Percentiles rank a stretch among this genome's conserved stretches.
phyloP scores from a whole-genome alignment of 1,140 invertebrate species.

The Drosophila carrolli region DNA sequence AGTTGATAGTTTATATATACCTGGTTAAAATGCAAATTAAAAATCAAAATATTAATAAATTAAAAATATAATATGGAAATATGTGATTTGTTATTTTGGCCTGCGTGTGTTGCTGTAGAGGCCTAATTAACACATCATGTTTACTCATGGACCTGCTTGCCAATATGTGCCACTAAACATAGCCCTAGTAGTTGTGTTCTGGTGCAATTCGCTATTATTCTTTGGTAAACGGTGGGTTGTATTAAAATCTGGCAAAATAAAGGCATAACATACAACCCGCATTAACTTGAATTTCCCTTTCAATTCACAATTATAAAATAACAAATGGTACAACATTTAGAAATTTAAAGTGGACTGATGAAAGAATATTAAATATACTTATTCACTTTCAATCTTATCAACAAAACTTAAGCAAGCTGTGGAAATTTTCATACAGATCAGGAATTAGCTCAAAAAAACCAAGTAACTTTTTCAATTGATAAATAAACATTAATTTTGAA shows the following conservation, averaged over 20 bases:
- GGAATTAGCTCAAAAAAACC: constrained; percentile 47
- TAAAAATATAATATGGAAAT: constrained; percentile 43
- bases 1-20: constrained; percentile 77
- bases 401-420: constrained; percentile 39
- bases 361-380: background rate
- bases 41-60: constrained; percentile 47
- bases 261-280: constrained; percentile 47
- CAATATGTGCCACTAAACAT: constrained; percentile 61
- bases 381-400: constrained; percentile 29
- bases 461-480: constrained; percentile 62
- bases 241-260: constrained; percentile 9
- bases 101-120: constrained; percentile 31
- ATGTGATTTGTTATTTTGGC: constrained; percentile 31
- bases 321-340: constrained; percentile 62
- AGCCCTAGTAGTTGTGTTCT: constrained; percentile 58
- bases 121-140: constrained; percentile 2
- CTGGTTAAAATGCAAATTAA: constrained; percentile 48
- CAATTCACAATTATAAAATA: constrained; percentile 13
- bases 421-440: constrained; percentile 44
- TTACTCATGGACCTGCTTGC: constrained; percentile 28
- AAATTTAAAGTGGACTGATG: constrained; percentile 22
- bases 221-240: constrained; percentile 26
- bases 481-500: constrained; percentile 34
- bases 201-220: constrained; percentile 17
- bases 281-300: constrained; percentile 49